A percentile compares a stretch with the other conserved stretches of the same genome.
Evolutionary conservation across 1,140 invertebrate species (phyloP).

Genomic region (Sarcophaga bullata): DNA sequence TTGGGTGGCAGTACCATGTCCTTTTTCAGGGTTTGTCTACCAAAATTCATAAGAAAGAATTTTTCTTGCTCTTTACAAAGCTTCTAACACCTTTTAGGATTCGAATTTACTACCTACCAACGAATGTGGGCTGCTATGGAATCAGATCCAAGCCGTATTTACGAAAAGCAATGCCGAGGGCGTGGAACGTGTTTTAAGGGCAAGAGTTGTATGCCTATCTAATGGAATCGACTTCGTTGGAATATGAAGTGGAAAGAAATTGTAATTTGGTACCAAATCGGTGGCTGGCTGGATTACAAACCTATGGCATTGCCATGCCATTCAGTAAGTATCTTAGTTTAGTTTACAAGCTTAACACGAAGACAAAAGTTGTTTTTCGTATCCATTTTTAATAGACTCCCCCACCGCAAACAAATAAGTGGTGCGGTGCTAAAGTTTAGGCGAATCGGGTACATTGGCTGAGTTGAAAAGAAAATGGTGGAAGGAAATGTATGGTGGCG

Average conservation of each 20-base stretch:
- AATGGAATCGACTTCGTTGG: slow-evolving; percentile 94
- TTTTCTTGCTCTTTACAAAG: too few species aligned
- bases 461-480: slow-evolving; percentile 87
- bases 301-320: slow-evolving; percentile 82
- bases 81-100: slow-evolving; percentile 46
- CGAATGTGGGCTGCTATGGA: slow-evolving; percentile 81
- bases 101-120: slow-evolving; percentile 64
- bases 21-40: slow-evolving; percentile 78
- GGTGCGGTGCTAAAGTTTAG: slow-evolving; percentile 78
- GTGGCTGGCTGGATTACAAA: slow-evolving; percentile 85
- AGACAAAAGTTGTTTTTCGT: not conserved
- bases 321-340: slow-evolving; percentile 53
- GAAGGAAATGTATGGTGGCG: slow-evolving; percentile 70
- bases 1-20: slow-evolving; percentile 78
- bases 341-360: not conserved
- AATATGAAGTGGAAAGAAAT: slow-evolving; percentile 87
- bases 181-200: slow-evolving; percentile 79
- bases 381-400: slow-evolving; percentile 69
- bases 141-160: slow-evolving; percentile 79
- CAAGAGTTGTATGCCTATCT: slow-evolving; percentile 90
- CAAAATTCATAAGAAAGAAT: not conserved
- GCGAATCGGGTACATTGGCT: slow-evolving; percentile 79
- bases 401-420: slow-evolving; percentile 75
- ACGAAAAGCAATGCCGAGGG: slow-evolving; percentile 81
- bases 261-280: slow-evolving; percentile 95